phyloP scores from a whole-genome alignment of 2,113 vertebrate genomes.

The Mionectes macconnelli region DNA sequence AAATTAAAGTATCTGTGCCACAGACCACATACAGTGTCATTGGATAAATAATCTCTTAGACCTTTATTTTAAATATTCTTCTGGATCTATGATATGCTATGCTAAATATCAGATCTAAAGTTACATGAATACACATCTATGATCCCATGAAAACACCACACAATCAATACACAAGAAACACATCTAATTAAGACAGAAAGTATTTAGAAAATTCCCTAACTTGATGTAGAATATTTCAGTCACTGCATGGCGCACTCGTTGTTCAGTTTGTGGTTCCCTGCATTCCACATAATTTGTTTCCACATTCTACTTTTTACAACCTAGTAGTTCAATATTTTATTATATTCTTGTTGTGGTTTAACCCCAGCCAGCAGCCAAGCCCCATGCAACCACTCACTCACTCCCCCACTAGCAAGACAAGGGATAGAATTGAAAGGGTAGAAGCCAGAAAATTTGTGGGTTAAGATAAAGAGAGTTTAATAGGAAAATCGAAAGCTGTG shows the following conservation, averaged over 20 bases:
- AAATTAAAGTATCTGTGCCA: neutral
- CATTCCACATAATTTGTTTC: neutral
- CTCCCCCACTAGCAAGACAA: rapidly evolving
- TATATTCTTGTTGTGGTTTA: neutral
- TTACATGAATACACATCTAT: neutral
- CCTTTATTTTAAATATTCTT: neutral
- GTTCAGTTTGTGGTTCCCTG: neutral
- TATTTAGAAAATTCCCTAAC: neutral
- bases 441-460: neutral
- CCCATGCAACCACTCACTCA: neutral
- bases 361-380: neutral
- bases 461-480: neutral
- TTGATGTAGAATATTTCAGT: neutral
- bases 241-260: neutral
- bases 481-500: neutral
- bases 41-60: neutral
- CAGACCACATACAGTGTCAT: neutral
- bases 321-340: neutral
- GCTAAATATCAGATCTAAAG: neutral
- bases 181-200: neutral
- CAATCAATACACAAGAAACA: neutral
- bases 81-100: neutral
- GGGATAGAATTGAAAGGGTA: neutral
- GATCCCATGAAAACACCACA: neutral
- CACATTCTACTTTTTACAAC: neutral